A percentile compares a stretch with the other conserved stretches of the same genome.
phyloP scores from a whole-genome alignment of 2,113 vertebrate species.

The Fregata magnificens region DNA sequence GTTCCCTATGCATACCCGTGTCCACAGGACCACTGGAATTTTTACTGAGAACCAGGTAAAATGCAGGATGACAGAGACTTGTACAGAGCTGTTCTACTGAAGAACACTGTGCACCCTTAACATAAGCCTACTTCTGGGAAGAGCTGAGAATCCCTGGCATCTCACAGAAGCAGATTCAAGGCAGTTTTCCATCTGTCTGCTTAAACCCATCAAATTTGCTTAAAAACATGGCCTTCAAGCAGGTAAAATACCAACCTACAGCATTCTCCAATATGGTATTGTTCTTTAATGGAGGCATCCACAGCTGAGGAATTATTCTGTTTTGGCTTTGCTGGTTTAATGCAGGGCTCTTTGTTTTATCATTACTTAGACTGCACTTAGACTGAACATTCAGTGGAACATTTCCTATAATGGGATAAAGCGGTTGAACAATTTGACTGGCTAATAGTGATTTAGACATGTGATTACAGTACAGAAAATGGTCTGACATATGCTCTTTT shows the following conservation, averaged over 20 bases:
- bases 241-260: slow-evolving; percentile 9
- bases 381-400: slow-evolving; percentile 45
- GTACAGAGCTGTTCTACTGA: background rate
- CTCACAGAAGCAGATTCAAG: background rate
- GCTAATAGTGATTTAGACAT: slow-evolving; percentile 61
- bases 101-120: background rate
- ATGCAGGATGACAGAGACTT: fast-evolving
- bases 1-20: background rate
- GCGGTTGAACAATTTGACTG: slow-evolving; percentile 54
- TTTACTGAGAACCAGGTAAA: background rate
- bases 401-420: slow-evolving; percentile 60
- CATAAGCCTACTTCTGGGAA: background rate
- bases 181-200: slow-evolving; percentile 38
- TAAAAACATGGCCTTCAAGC: background rate
- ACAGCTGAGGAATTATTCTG: background rate
- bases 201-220: background rate
- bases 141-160: background rate
- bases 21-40: background rate
- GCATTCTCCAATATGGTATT: background rate
- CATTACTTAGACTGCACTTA: slow-evolving; percentile 50
- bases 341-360: background rate
- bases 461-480: slow-evolving; percentile 65
- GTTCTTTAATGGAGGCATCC: slow-evolving; percentile 11
- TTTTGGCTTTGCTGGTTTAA: slow-evolving; percentile 15
- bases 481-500: slow-evolving; percentile 63